These are phyloP conservation scores for Porites cylindrica DNA, from an alignment of 92 coral and sea anemone genomes.

Conservation along the genomic window DNA sequence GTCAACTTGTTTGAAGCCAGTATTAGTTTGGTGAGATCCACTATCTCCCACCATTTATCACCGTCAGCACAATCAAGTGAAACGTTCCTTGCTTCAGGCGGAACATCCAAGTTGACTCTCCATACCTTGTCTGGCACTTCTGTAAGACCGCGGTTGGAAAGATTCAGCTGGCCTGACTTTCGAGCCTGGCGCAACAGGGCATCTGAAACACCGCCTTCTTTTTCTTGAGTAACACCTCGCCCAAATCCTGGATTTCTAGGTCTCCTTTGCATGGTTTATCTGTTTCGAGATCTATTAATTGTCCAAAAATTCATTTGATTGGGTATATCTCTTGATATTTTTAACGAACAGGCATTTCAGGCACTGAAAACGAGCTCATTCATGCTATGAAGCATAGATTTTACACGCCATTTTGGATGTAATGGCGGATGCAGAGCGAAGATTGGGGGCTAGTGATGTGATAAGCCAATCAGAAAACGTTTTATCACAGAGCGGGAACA, in stretches of 20 bases:
- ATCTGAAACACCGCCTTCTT: conserved; percentile 76
- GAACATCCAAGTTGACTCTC: conserved; percentile 88
- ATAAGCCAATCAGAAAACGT: too few species aligned
- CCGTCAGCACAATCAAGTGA: conserved; percentile 88
- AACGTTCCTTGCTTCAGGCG: conserved; percentile 86
- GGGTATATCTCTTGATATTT: background rate
- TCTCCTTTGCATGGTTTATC: conserved; percentile 59
- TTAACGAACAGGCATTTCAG: background rate
- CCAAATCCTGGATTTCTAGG: conserved; percentile 71
- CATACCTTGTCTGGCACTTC: conserved; percentile 93
- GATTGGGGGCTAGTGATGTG: too few species aligned
- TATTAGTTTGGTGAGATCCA: conserved; percentile 86
- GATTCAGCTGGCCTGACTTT: conserved; percentile 92
- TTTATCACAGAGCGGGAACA: too few species aligned
- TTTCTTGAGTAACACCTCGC: conserved; percentile 26
- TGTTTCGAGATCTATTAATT: background rate
- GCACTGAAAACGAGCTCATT: too few species aligned
- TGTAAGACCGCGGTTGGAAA: conserved; percentile 83
- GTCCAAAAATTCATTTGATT: background rate
- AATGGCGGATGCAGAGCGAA: too few species aligned
- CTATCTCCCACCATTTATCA: conserved; percentile 99
- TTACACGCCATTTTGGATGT: too few species aligned
- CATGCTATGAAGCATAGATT: too few species aligned
- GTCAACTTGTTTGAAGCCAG: conserved; percentile 90
- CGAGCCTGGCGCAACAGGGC: conserved; percentile 91